Conservation (phyloP, 2,797 vertebrate species). For the Gastrophryne carolinensis region DNA sequence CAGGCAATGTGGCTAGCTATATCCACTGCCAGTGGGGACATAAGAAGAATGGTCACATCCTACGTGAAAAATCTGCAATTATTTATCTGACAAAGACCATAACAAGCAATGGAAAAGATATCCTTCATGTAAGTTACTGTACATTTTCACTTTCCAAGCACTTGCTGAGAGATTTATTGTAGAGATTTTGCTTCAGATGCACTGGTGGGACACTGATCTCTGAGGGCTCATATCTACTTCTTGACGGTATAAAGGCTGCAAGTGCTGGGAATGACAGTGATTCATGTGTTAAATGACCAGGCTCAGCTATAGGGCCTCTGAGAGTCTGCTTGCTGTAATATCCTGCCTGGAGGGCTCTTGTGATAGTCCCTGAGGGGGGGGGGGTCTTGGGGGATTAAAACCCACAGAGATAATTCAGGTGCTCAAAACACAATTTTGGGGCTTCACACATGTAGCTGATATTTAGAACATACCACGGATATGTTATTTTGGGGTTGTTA, state of each 20-base stretch:
- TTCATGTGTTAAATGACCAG: background rate
- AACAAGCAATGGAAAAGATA: no score
- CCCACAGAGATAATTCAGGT: constrained; percentile 2
- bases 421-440: background rate
- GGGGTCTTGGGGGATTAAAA: no score
- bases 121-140: no score
- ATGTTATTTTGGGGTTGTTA: no score
- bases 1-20: no score
- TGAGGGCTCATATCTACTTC: background rate
- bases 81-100: no score
- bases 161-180: background rate
- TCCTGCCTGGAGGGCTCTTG: background rate
- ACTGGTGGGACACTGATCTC: background rate
- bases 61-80: no score
- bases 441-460: background rate
- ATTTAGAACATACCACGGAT: no score
- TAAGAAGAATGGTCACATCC: no score
- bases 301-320: background rate
- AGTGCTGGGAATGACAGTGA: background rate
- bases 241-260: background rate
- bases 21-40: no score
- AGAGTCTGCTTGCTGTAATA: background rate
- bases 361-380: background rate
- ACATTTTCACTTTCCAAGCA: background rate
- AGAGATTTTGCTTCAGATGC: background rate